Evolutionary conservation across 2,797 vertebrate genomes (phyloP), one percentile per base, ranked within the genome.

Genomic region (Galago senegalensis): DNA sequence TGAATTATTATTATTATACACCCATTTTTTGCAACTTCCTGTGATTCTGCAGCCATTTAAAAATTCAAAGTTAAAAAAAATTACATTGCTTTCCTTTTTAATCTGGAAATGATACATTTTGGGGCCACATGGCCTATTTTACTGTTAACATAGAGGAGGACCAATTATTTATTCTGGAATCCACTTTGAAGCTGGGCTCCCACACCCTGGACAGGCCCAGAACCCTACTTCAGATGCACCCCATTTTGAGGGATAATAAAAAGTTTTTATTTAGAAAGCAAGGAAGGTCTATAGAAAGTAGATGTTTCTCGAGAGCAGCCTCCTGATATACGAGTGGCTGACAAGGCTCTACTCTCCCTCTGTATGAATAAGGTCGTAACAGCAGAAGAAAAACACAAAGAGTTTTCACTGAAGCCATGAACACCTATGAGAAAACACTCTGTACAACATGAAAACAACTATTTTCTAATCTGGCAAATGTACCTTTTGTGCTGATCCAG

Each of bases 381-480:
- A 97, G 91, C 77, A 49, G 60, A 97, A 61, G 7, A n/a, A 84
- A 97, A 97, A 90, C 87, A 91, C 0, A 16, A 88, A 29, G 90
- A 95, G 89, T 97, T 96, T 97, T 97, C 92, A 94, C 4, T 23
- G 58, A 95, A 97, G 91, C 93, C 90, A 81, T 67, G 93, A 96
- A 87, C 61, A 93, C 43, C 67, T 92, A 12, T 18, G 67, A 53
- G 23, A 96, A 96, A 89, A 92, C 63, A 76, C 94, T 75, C 89
- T 69, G 53, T 91, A 37, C 31, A 34, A 94, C 87, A 76, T 72
- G 94, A 97, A 96, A 98, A 97, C 75, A 94, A 98, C 93, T 96
- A 94, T 94, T 97, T 97, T 96, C 83, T 95, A 87, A 97, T 92
- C 96, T 93, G 67, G 65, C 70, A 96, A 97, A 94, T 95, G 89